Conservation (phyloP, 2,888 invertebrate genomes). For the Arctia plantaginis region DNA sequence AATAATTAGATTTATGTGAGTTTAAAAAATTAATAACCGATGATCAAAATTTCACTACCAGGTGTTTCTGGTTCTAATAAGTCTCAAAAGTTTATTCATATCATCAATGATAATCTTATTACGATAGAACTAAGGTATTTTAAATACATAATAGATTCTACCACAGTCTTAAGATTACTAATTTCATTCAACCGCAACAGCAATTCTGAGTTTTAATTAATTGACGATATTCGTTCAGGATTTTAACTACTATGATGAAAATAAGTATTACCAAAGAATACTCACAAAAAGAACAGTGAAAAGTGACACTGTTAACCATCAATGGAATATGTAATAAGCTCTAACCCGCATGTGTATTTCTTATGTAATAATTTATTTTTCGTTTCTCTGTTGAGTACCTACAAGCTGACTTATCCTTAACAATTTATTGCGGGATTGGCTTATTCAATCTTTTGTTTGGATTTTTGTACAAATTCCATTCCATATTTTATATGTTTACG, state of each 20-base stretch:
- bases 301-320: constrained; percentile 25
- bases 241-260: neutral
- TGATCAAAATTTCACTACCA: too few species aligned
- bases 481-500: constrained; percentile 1
- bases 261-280: neutral
- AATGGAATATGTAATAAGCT: constrained; percentile 36
- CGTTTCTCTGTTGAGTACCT: constrained; percentile 23
- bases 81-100: too few species aligned
- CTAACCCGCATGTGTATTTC: constrained; percentile 36
- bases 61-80: too few species aligned
- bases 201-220: neutral
- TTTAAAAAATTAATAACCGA: too few species aligned
- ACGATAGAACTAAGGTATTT: neutral
- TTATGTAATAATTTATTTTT: constrained; percentile 45
- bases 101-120: neutral
- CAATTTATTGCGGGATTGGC: constrained; percentile 43
- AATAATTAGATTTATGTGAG: too few species aligned
- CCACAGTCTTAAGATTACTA: too few species aligned
- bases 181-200: neutral
- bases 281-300: neutral
- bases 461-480: constrained; percentile 22
- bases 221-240: neutral
- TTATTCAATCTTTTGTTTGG: constrained; percentile 31
- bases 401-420: constrained; percentile 23
- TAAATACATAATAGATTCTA: neutral